phyloP scores from a whole-genome alignment of 1,140 invertebrate species.

The Bombus consobrinus region DNA sequence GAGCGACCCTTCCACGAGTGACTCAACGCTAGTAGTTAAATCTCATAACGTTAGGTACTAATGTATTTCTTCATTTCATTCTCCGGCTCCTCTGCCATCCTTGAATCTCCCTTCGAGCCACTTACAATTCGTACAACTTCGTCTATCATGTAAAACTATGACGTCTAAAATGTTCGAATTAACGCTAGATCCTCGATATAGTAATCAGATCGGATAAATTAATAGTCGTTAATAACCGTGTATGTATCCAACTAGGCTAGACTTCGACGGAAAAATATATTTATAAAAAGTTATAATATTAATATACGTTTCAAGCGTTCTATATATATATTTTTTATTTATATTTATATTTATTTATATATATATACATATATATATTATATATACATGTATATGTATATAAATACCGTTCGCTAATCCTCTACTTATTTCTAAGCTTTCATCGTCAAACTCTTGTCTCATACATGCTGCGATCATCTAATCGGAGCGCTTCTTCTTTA shows the following conservation, averaged over 20 bases:
- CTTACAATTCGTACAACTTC: conserved; percentile 74
- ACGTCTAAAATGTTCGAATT: conserved; percentile 79
- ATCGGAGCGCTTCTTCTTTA: conserved; percentile 4
- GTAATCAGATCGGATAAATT: conserved; percentile 81
- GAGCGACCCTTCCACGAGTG: conserved; percentile 32
- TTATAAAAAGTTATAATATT: conserved; percentile 83
- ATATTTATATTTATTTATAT: conserved; percentile 49
- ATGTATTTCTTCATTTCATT: conserved; percentile 60
- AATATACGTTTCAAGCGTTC: conserved; percentile 81
- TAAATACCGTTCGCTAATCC: conserved; percentile 76
- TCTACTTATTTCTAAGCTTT: conserved; percentile 78
- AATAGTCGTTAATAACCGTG: conserved; percentile 79
- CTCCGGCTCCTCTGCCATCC: neutral
- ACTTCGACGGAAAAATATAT: conserved; percentile 84
- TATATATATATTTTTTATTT: conserved; percentile 70
- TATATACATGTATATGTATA: conserved; percentile 69
- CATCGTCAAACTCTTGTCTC: conserved; percentile 66
- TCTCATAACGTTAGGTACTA: conserved; percentile 79
- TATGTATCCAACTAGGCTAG: conserved; percentile 82
- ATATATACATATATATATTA: conserved; percentile 51
- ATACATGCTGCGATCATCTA: conserved; percentile 59
- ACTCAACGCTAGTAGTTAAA: conserved; percentile 75
- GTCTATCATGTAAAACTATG: conserved; percentile 74
- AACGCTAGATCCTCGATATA: conserved; percentile 75
- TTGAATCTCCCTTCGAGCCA: conserved; percentile 42